Percentiles rank a stretch among this genome's conserved stretches.
phyloP scores from a whole-genome alignment of 2,888 invertebrate genomes.

The Tenthredo distinguenda region DNA sequence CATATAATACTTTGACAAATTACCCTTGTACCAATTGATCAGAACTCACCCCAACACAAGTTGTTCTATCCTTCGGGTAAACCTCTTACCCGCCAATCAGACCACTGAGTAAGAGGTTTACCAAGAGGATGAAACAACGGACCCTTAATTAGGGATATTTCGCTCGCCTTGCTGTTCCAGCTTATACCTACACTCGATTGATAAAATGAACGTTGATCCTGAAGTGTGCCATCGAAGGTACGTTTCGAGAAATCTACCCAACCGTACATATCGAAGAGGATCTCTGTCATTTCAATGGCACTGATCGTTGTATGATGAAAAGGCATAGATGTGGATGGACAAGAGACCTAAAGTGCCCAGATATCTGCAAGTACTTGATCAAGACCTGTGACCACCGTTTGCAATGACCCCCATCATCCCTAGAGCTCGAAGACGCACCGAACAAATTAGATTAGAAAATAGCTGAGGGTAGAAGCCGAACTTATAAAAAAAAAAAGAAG shows the following conservation, averaged over 20 bases:
- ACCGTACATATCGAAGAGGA: not conserved
- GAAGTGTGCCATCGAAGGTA: not conserved
- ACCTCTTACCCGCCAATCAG: conserved; percentile 13
- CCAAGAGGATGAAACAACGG: conserved; percentile 4
- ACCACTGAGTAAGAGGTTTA: conserved; percentile 18
- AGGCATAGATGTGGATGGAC: not conserved
- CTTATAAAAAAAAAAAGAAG: not conserved
- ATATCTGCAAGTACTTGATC: not conserved
- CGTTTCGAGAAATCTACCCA: not conserved
- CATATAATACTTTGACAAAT: not conserved
- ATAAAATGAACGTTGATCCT: not conserved
- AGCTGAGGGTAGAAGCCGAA: not conserved
- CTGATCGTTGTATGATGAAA: not conserved
- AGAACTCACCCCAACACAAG: not conserved
- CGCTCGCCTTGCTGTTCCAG: not conserved
- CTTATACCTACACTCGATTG: not conserved
- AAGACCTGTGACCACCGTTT: not conserved
- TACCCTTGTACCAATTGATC: not conserved
- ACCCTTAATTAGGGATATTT: conserved; percentile 14
- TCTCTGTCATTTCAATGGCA: not conserved
- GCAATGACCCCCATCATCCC: not conserved
- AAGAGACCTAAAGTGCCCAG: not conserved
- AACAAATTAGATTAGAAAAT: not conserved
- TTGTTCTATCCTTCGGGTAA: not conserved
- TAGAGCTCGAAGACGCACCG: not conserved